Conservation (phyloP, 2,113 vertebrate species). For the Columbina picui region DNA sequence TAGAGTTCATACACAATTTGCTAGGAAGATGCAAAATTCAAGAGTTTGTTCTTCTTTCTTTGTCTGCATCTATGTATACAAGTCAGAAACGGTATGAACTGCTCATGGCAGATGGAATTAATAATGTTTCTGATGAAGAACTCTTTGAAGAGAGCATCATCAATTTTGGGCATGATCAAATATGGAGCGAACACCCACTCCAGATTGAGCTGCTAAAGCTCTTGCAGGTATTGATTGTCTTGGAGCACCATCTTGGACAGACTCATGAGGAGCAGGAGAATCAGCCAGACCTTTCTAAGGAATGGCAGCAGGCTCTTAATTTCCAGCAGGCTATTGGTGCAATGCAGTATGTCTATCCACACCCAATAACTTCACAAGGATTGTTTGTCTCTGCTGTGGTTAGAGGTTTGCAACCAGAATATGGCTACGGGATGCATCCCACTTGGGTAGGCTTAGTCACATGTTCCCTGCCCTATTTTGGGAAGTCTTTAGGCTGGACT, state of each 20-base stretch:
- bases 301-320: conserved; percentile 89
- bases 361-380: conserved; percentile 93
- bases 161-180: conserved; percentile 83
- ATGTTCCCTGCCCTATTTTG: conserved; percentile 87
- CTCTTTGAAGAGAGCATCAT: conserved; percentile 88
- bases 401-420: conserved; percentile 88
- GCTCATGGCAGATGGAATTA: not conserved
- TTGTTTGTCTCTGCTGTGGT: conserved; percentile 92
- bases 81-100: conserved; percentile 80
- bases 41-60: conserved; percentile 88
- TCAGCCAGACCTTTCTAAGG: conserved; percentile 83
- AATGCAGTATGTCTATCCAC: conserved; percentile 85
- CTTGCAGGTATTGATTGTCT: conserved; percentile 88
- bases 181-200: conserved; percentile 91
- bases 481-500: conserved; percentile 91
- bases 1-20: conserved; percentile 80
- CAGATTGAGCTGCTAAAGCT: conserved; percentile 94
- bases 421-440: conserved; percentile 92
- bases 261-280: conserved; percentile 73
- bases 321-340: conserved; percentile 95
- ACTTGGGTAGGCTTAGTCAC: conserved; percentile 92
- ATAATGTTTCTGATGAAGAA: conserved; percentile 55
- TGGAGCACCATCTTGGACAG: conserved; percentile 87
- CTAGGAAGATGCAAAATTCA: conserved; percentile 87
- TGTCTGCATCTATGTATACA: conserved; percentile 91